Base-by-base conservation (phyloP, 2,797 vertebrate genomes). In the Ctenopoma kingsleyae region DNA sequence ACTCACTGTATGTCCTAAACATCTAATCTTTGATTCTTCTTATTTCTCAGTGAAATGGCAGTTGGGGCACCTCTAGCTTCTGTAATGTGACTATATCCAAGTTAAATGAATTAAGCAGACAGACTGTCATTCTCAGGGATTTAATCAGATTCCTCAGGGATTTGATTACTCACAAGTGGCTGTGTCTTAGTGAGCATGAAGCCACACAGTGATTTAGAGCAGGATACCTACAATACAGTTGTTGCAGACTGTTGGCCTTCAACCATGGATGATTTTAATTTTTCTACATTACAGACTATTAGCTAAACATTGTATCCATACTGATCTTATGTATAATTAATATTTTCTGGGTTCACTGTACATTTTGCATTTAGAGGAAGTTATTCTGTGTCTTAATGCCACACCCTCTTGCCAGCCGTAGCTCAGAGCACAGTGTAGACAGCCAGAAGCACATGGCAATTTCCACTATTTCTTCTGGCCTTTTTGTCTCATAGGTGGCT, bases 401-500 rank as follows among this genome's bases (percentile, higher is more conserved):
- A 9, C 23, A 32, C 13, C 41, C 32, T 16, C 9, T 63, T 30
- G 16, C 23, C 0, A 1, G 30, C 73, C 58, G 53, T 54, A 63
- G 44, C 43, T 78, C 27, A 70, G 16, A 67, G 50, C 60, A 59
- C 10, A 67, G 32, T 23, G 46, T 23, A 70, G 65, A 83, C 59
- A 50, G 55, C 16, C 3, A 22, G 62, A 46, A 76, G 67, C 59
- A 79, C 71, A 66, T 64, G 48, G 38, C 59, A 50, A 74, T 76
- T 67, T 79, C 67, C 47, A 53, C 55, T 53, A 66, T 74, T 78
- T 78, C 66, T 58, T 15, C 8, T 30, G 66, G 66, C 69, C 70
- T 66, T 47, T 44, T 78, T 64, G 71, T 61, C 67, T 76, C 19
- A 2, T 73, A 83, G 77, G 71, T 82, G 73, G 68, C 71, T 84